Base-by-base conservation (phyloP, 2,797 vertebrate genomes). In the Thalassophryne amazonica region DNA sequence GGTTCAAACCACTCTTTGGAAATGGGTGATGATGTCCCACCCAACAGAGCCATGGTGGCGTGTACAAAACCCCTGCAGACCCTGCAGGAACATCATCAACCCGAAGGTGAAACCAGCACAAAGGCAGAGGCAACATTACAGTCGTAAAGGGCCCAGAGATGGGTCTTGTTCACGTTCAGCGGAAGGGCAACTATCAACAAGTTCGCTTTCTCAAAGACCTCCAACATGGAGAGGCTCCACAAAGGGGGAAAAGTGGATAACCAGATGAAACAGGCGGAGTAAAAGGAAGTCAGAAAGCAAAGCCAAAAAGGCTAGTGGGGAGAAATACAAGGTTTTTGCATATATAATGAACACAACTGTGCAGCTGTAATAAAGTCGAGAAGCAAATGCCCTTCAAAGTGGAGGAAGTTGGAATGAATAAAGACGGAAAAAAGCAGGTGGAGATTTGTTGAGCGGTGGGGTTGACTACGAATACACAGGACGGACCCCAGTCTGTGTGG, bases 31-130 rank as follows among this genome's bases (percentile, higher is more conserved):
- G n/a, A n/a, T n/a, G n/a, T 72, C 73, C 76, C 71, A 85, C 58
- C 60, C 39, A 31, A 49, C 54, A 50, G 60, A 76, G 69, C 43
- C 39, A 27, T 20, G 51, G 53, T 51, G 86, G 86, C 82, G 90
- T 84, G 80, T 19, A 85, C 89, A 9, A 67, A 43, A 61, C 21
- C 22, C 4, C 21, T 28, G 40, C 23, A 36, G 56, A 19, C 16
- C n/a, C 55, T 74, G 29, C 14, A 0, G 38, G 57, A 61, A 40
- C 13, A 67, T 36, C 50, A 60, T 56, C 51, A 46, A 14, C 37
- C 34, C 40, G 42, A 60, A 64, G 40, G 52, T 56, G 39, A 22
- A 21, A 47, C 19, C 14, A 6, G 20, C 16, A 38, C 39, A 29
- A 39, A 22, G 32, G 47, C 49, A 59, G 36, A 72, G 21, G 58